phyloP scores from a whole-genome alignment of 2,113 vertebrate species.

The Arothron firmamentum region DNA sequence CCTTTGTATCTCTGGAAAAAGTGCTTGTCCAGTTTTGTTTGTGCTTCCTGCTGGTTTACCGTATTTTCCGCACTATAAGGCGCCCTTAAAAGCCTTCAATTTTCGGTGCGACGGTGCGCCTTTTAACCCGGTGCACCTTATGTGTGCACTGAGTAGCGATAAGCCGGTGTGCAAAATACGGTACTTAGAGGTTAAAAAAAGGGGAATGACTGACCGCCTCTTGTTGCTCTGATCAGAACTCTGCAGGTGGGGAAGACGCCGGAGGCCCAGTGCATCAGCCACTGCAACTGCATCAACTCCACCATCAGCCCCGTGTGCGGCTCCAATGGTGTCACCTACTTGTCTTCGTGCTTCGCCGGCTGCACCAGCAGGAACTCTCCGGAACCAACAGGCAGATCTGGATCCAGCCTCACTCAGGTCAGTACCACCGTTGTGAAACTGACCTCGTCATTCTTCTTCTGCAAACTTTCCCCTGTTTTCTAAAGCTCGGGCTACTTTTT shows the following conservation, averaged over 20 bases:
- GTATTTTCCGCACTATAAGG: too few relatives aligned
- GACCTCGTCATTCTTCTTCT: not conserved
- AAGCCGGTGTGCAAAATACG: too few relatives aligned
- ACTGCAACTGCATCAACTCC: slow-evolving; percentile 93
- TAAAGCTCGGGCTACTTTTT: not conserved
- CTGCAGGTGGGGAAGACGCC: slow-evolving; percentile 77
- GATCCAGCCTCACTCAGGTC: slow-evolving; percentile 49
- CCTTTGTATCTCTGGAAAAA: not conserved
- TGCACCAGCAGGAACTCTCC: slow-evolving; percentile 74
- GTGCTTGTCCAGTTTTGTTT: slow-evolving; percentile 1
- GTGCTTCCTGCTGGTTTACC: too few relatives aligned
- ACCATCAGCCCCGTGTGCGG: slow-evolving; percentile 96
- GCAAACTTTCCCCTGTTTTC: not conserved
- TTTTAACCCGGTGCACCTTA: too few relatives aligned
- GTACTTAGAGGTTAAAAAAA: too few relatives aligned
- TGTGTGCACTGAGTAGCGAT: too few relatives aligned
- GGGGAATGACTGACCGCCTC: not conserved
- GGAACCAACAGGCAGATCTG: not conserved
- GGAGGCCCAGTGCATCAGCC: slow-evolving; percentile 84
- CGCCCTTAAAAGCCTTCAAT: too few relatives aligned
- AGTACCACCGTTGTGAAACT: not conserved
- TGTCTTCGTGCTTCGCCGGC: slow-evolving; percentile 96
- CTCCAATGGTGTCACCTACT: slow-evolving; percentile 89
- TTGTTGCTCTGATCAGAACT: slow-evolving; percentile 73
- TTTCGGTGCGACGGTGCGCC: too few relatives aligned